Evolutionary conservation across 2,797 vertebrate species (phyloP).

Genomic region (Alfaro cultratus): DNA sequence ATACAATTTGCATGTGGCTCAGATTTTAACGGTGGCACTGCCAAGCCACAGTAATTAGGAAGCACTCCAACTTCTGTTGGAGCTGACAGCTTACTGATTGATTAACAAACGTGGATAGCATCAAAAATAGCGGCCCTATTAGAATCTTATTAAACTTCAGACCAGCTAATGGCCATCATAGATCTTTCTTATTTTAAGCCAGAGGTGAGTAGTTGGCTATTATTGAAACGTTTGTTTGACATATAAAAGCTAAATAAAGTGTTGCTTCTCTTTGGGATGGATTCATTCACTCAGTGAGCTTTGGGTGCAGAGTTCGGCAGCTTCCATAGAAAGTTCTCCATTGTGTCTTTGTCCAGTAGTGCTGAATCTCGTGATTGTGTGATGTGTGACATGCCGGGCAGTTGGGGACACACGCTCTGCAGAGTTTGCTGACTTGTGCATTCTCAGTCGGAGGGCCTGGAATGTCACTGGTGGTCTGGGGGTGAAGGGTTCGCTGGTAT

Average conservation of each 20-base stretch:
- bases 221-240: slow-evolving; percentile 47
- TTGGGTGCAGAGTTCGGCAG: slow-evolving; percentile 55
- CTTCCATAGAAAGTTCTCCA: slow-evolving; percentile 80
- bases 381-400: slow-evolving; percentile 67
- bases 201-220: slow-evolving; percentile 32
- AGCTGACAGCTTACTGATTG: slow-evolving; percentile 58
- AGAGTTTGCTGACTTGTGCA: slow-evolving; percentile 70
- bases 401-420: slow-evolving; percentile 59
- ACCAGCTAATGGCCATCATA: slow-evolving; percentile 64
- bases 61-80: slow-evolving; percentile 57
- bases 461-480: slow-evolving; percentile 62
- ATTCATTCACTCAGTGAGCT: slow-evolving; percentile 51
- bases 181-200: slow-evolving; percentile 66
- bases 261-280: slow-evolving; percentile 48
- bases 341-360: slow-evolving; percentile 75
- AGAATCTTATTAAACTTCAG: slow-evolving; percentile 61
- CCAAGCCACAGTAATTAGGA: slow-evolving; percentile 61
- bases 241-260: slow-evolving; percentile 56
- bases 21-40: slow-evolving; percentile 46
- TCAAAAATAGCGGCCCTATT: slow-evolving; percentile 53
- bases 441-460: slow-evolving; percentile 60
- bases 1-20: slow-evolving; percentile 44
- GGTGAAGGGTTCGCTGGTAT: slow-evolving; percentile 23
- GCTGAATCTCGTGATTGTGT: slow-evolving; percentile 81
- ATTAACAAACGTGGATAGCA: slow-evolving; percentile 58